Evolutionary conservation across 2,888 invertebrate species (phyloP).

Genomic region (Heliconius ethilla): DNA sequence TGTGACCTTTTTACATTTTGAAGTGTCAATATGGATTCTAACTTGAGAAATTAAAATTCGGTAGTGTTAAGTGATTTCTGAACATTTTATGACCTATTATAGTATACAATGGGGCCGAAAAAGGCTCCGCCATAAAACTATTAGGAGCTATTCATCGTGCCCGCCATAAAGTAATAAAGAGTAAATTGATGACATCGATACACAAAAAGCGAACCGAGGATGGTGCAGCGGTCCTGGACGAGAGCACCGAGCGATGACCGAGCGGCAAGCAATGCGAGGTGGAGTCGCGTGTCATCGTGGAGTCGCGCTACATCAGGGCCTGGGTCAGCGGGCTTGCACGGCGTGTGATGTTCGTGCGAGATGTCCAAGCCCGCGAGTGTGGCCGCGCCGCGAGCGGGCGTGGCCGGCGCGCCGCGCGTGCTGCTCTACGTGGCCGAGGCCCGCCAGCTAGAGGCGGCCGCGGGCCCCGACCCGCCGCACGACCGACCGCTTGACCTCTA

Average conservation of each 20-base stretch:
- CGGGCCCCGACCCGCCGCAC: conserved; percentile 61
- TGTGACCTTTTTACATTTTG: conserved; percentile 71
- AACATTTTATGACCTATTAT: conserved; percentile 64
- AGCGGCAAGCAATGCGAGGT: conserved; percentile 70
- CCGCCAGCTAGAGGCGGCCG: conserved; percentile 79
- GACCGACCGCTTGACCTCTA: conserved; percentile 57
- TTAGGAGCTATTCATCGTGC: conserved; percentile 59
- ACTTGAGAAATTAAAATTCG: conserved; percentile 57
- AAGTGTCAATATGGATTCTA: conserved; percentile 67
- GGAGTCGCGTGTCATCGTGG: conserved; percentile 56
- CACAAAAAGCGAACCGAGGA: conserved; percentile 66
- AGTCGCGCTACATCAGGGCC: conserved; percentile 46
- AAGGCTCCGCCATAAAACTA: conserved; percentile 79
- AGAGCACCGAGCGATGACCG: conserved; percentile 72
- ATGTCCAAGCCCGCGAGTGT: conserved; percentile 90
- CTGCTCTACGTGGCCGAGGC: conserved; percentile 80
- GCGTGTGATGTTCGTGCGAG: conserved; percentile 88
- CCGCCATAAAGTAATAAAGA: conserved; percentile 69
- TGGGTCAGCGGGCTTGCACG: conserved; percentile 63
- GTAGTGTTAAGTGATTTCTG: conserved; percentile 58
- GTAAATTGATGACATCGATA: conserved; percentile 65
- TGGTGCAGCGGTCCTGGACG: conserved; percentile 65
- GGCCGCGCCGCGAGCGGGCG: conserved; percentile 80
- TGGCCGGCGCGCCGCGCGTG: conserved; percentile 78
- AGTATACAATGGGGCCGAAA: conserved; percentile 76